Evolutionary conservation across 53 echinoderm and acorn worm species (phyloP), one percentile per base, ranked within the genome.

Genomic region (Paracentrotus lividus): DNA sequence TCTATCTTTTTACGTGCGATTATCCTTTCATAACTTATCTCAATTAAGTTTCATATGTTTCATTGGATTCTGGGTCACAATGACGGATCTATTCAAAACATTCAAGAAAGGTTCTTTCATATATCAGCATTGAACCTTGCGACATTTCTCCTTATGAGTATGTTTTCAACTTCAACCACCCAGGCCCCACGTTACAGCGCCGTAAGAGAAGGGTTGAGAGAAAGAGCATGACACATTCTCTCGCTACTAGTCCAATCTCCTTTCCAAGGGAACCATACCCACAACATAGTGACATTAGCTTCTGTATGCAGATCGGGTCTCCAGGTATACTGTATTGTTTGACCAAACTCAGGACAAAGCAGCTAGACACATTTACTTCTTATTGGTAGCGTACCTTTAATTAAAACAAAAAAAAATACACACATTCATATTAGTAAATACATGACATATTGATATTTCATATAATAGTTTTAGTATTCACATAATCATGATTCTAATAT

Each of bases 181-280:
- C 96, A 0, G 97, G 96, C 95, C 95, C 96, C 60, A n/a, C n/a
- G n/a, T 94, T 57, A 72, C 94, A 95, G 2, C 95, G 96, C 32
- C 93, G 60, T 47, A 88, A 65, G 24, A 32, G 88, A 5, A 94
- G 95, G 40, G 93, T 96, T 49, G 96, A 61, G 53, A 61, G 43
- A 18, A 95, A 95, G 13, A 97, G 72, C 49, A 91, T 94, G 21
- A 97, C 42, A 18, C 44, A 96, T 94, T 1, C 95, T 94, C 3
- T 49, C 2, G 8, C 36, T 47, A 20, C 8, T 61, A 0, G 43
- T 18, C 69, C 90, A 32, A 56, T 23, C 27, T 33, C 97, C 97
- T 96, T 51, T 88, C 60, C 33, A 97, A 29, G 75, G 9, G 59
- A 27, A 47, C 75, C 45, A 33, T 93, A 93, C 18, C 97, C 97